Evolutionary conservation across 1,140 invertebrate genomes (phyloP), one percentile per base, ranked within the genome.

Genomic region (Aphelinus atriplicis): DNA sequence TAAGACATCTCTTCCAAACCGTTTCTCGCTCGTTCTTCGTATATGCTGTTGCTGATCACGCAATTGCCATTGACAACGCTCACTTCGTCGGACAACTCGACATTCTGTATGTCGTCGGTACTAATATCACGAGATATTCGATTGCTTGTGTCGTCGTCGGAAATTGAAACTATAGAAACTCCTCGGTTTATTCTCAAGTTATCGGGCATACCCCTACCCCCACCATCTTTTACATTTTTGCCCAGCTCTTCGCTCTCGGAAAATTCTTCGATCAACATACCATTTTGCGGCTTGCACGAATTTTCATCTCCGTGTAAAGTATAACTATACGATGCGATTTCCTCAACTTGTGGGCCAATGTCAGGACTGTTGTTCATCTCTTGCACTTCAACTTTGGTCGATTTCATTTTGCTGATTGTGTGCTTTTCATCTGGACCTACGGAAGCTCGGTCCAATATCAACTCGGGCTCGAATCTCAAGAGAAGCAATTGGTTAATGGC

Each of bases 341-440:
- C 90, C 83, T 91, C 91, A 2, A 92, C 89, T 78, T 88, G 86
- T 0, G 90, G 90, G 73, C 87, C 84, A 5, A 48, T 7, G 10
- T 67, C 69, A 2, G 43, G 2, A 66, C 89, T 87, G 10, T 83
- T 81, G 60, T 80, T 81, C 55, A 83, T 85, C 82, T 89, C 90
- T 86, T 90, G 91, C 84, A 86, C 86, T 71, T 90, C 89, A 60
- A 91, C 87, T 71, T 90, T 89, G 7, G 89, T 91, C 57, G 90
- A 89, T 70, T 88, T 91, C 89, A 91, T 90, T 89, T 91, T 91
- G 87, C 91, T 91, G 84, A 92, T 90, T 72, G 88, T 89, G 83
- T 90, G 91, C 79, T 88, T 89, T 88, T 91, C 91, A 73, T 90
- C 90, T 75, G 91, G 90, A 91, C 91, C 91, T 92, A 90, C 75